Base-by-base conservation (phyloP, 92 coral and sea anemone genomes). In the Heteractis magnifica region DNA sequence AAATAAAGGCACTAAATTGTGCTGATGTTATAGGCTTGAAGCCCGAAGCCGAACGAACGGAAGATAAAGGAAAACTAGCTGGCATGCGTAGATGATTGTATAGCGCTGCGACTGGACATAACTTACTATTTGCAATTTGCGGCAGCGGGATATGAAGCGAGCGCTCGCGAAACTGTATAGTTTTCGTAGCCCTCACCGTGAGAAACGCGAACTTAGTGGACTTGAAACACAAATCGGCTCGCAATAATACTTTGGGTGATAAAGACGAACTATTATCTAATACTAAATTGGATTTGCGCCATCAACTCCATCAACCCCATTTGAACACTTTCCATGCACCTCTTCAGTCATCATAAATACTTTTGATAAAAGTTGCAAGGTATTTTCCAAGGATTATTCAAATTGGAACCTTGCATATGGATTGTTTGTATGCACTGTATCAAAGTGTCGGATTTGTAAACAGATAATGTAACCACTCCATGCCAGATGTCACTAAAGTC, bases 41-140 rank as follows among this genome's bases (percentile, higher is more conserved):
- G 14, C 78, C 60, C 41, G 68, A n/a, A 51, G 23, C 51, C 12
- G 79, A 82, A 56, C 79, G 14, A 73, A 71, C 86, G 16, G 86
- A 82, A 21, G 71, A 82, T 20, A 82, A 56, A 6, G 79, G 85
- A 52, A 71, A 55, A 77, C 56, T 26, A 62, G 60, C 68, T 41
- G 72, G 86, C 49, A 72, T 56, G 52, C 85, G 78, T n/a, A n/a
- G n/a, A n/a, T 68, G 85, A 71, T 81, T 81, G 16, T 52, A 51
- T 48, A 80, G 51, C 15, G 84, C 84, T 44, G 74, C 76, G 5
- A 80, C 55, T 13, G 84, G 84, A 49, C 84, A 80, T 64, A 70
- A 81, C 60, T 6, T 53, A 41, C 65, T 71, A 21, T 76, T 62
- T 48, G 44, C 48, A n/a, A 71, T 52, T 16, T 44, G 68, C 77